A percentile compares a stretch with the other conserved stretches of the same genome.
These are phyloP conservation scores for Tamandua tetradactyla DNA, from an alignment of 2,797 vertebrate genomes.

Conservation along the genomic window DNA sequence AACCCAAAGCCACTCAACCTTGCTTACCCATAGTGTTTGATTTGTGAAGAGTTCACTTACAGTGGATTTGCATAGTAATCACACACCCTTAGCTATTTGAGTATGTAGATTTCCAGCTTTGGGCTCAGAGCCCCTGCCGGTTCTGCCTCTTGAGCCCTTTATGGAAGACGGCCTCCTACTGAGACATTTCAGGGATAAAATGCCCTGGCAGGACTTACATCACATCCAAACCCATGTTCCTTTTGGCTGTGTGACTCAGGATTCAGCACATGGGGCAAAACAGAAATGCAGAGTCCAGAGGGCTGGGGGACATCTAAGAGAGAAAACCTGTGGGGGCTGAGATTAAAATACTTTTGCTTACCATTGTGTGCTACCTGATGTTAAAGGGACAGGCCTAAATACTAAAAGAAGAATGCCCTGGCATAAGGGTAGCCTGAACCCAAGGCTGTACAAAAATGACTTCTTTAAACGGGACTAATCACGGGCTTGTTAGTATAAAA, in stretches of 20 bases:
- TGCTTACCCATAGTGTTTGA: background rate
- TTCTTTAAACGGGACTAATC: background rate
- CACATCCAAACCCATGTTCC: background rate
- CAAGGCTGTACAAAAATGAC: background rate
- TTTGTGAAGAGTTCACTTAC: constrained; percentile 64
- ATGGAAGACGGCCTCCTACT: constrained; percentile 56
- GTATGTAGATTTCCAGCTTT: constrained; percentile 51
- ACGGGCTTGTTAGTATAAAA: constrained; percentile 51
- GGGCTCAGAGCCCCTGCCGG: constrained; percentile 17
- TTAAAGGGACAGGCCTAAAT: background rate
- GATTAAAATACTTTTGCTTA: background rate
- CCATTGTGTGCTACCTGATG: background rate
- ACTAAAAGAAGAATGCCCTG: background rate
- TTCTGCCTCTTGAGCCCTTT: constrained; percentile 57
- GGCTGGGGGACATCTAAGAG: background rate
- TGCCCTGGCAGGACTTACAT: constrained; percentile 11
- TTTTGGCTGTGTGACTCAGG: background rate
- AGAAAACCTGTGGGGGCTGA: background rate
- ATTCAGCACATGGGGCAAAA: background rate
- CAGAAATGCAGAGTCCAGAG: background rate
- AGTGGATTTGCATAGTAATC: constrained; percentile 79
- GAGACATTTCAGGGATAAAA: background rate
- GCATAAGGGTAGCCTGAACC: background rate
- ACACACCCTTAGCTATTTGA: constrained; percentile 61
- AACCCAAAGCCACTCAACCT: background rate